phyloP scores from a whole-genome alignment of 1,140 invertebrate genomes.

The Neodiprion virginianus region DNA sequence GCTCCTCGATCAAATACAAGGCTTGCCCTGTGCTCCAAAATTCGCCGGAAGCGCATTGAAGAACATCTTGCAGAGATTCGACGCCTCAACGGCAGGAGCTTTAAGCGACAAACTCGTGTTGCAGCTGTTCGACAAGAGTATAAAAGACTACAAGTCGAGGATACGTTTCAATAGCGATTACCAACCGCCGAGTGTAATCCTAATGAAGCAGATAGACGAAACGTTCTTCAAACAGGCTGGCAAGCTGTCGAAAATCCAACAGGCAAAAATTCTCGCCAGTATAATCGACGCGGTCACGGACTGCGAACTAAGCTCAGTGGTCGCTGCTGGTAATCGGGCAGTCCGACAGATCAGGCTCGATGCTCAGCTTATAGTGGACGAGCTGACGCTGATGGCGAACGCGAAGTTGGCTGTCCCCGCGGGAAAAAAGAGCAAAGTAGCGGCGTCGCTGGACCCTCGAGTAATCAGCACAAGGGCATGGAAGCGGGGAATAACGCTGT shows the following conservation, averaged over 20 bases:
- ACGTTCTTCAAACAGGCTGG: constrained; percentile 51
- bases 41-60: constrained; percentile 43
- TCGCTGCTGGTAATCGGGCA: constrained; percentile 66
- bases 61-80: constrained; percentile 53
- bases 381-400: constrained; percentile 67
- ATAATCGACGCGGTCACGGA: constrained; percentile 54
- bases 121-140: constrained; percentile 46
- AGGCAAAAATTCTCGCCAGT: constrained; percentile 49
- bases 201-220: constrained; percentile 65
- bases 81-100: constrained; percentile 47
- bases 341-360: constrained; percentile 76
- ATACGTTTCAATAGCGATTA: constrained; percentile 30
- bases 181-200: constrained; percentile 41
- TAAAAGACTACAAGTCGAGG: constrained; percentile 34
- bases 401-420: constrained; percentile 41
- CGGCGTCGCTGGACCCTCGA: constrained; percentile 58
- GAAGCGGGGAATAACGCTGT: constrained; percentile 77
- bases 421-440: constrained; percentile 41
- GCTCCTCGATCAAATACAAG: constrained; percentile 32
- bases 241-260: constrained; percentile 32
- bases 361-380: constrained; percentile 67
- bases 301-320: constrained; percentile 59
- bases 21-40: constrained; percentile 25
- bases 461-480: constrained; percentile 71
- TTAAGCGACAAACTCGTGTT: constrained; percentile 50